Conservation (phyloP, 2,113 vertebrate genomes). For the Tyrannus savana region DNA sequence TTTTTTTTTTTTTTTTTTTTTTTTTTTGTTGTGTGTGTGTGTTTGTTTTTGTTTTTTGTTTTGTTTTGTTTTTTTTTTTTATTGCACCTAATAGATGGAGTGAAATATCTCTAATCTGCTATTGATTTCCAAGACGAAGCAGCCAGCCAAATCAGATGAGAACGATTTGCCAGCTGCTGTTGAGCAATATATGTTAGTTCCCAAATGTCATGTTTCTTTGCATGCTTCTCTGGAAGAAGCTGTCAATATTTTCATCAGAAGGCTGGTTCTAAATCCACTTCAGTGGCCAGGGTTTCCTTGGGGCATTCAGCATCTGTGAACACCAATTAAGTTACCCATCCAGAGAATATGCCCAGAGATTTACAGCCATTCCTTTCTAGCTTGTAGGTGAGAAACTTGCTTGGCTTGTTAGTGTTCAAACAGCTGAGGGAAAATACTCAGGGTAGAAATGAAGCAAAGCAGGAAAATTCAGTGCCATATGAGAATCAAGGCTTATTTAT, state of each 20-base stretch:
- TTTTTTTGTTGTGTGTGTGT: no score
- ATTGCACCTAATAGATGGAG: neutral
- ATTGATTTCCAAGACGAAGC: conserved; percentile 10
- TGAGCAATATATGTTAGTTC: conserved; percentile 39
- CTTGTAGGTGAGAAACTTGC: neutral
- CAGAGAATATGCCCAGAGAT: neutral
- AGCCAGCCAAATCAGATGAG: conserved; percentile 37
- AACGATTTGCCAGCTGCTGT: conserved; percentile 44
- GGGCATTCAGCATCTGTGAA: neutral
- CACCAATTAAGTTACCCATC: neutral
- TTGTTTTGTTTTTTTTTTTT: neutral
- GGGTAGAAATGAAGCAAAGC: neutral
- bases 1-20: neutral
- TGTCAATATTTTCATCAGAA: conserved; percentile 11
- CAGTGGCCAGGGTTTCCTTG: neutral
- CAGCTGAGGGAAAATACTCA: neutral
- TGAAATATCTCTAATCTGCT: conserved; percentile 36
- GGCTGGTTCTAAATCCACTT: neutral
- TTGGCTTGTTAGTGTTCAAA: neutral
- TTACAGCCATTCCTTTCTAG: neutral
- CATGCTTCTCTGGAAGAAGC: neutral
- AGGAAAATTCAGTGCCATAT: neutral
- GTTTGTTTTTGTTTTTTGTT: neutral
- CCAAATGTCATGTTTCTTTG: conserved; percentile 19
- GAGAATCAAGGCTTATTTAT: neutral